Conservation (phyloP, 1,140 invertebrate species). For the Hypsibius dujardini region DNA sequence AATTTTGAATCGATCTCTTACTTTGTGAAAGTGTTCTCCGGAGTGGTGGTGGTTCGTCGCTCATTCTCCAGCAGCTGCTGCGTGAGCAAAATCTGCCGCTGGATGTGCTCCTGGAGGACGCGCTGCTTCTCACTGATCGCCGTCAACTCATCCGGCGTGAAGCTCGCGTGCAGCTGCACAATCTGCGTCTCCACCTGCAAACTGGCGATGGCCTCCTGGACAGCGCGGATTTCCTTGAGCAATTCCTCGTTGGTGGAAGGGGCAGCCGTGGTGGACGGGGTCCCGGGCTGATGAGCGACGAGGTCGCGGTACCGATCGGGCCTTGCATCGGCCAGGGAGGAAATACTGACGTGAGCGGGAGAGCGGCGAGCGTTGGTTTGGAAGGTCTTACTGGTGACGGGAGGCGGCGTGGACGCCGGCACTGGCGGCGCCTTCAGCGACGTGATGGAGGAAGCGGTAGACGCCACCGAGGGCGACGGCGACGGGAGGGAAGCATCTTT, state of each 20-base stretch:
- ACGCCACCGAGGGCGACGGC: constrained; percentile 7
- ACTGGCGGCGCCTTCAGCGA: not conserved
- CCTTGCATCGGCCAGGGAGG: not conserved
- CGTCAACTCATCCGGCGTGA: not conserved
- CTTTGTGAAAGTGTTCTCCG: too few species aligned
- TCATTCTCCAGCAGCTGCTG: not conserved
- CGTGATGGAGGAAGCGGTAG: not conserved
- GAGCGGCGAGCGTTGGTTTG: not conserved
- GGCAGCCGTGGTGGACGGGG: not conserved
- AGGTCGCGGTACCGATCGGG: not conserved
- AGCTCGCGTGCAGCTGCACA: not conserved
- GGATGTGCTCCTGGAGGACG: not conserved
- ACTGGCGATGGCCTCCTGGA: not conserved
- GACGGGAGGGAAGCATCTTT: not conserved
- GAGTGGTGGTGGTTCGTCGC: not conserved
- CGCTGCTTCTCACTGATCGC: not conserved
- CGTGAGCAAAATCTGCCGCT: constrained; percentile 3
- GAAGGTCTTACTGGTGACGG: not conserved
- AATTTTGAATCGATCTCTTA: too few species aligned
- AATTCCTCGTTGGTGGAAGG: not conserved
- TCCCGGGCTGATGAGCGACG: not conserved
- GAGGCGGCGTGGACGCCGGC: not conserved
- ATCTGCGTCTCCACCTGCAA: not conserved
- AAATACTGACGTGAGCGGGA: constrained; percentile 14
- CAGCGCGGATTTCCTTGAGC: not conserved